phyloP scores from a whole-genome alignment of 2,888 invertebrate species.

The Dorcus hopei region DNA sequence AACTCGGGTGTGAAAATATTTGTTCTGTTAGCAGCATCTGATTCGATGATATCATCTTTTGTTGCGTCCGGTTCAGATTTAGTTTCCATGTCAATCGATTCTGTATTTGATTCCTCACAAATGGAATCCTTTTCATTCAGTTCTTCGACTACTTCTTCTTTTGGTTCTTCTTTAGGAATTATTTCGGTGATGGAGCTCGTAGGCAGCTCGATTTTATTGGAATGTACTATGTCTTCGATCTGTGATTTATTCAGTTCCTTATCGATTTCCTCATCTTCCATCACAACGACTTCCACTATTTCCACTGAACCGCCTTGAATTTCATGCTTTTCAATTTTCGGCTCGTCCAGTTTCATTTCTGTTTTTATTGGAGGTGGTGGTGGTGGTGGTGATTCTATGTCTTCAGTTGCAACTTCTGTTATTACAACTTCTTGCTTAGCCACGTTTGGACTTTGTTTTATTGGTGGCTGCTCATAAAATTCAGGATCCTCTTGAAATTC shows the following conservation, averaged over 20 bases:
- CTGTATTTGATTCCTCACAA: constrained; percentile 23
- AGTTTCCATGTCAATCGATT: constrained; percentile 29
- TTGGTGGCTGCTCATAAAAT: constrained; percentile 33
- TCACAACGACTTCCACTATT: constrained; percentile 48
- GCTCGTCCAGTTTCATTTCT: constrained; percentile 25
- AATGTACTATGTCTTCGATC: constrained; percentile 42
- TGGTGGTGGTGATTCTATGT: constrained; percentile 5
- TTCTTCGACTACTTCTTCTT: constrained; percentile 26
- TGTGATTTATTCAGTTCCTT: constrained; percentile 43
- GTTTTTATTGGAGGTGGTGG: not conserved
- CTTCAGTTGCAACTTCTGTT: constrained; percentile 22
- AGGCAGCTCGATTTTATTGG: constrained; percentile 20
- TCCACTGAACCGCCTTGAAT: constrained; percentile 39
- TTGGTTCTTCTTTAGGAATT: constrained; percentile 13
- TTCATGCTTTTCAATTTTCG: constrained; percentile 11
- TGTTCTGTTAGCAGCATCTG: constrained; percentile 15
- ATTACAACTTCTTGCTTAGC: constrained; percentile 16
- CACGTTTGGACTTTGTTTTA: constrained; percentile 9
- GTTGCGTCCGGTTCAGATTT: constrained; percentile 23
- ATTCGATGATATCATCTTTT: constrained; percentile 14
- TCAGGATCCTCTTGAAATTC: constrained; percentile 48
- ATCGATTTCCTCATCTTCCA: constrained; percentile 45
- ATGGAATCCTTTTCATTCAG: constrained; percentile 23
- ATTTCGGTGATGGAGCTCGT: constrained; percentile 8
- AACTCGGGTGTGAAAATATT: constrained; percentile 36